These are phyloP conservation scores for Torymus texanus DNA, from an alignment of 2,888 invertebrate species.

Conservation along the genomic window DNA sequence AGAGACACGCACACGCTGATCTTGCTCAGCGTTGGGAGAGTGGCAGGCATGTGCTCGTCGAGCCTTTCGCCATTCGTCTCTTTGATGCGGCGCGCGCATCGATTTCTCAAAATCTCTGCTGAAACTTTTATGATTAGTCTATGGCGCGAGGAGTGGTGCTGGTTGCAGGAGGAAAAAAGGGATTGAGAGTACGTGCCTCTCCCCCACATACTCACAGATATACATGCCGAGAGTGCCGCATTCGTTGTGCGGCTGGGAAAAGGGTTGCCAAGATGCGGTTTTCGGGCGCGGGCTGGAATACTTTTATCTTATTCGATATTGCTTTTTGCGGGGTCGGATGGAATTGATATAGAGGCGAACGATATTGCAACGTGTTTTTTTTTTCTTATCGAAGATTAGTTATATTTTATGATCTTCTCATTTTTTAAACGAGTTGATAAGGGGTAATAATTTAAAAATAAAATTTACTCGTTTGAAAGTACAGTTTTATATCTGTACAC, in stretches of 20 bases:
- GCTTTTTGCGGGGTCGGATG: neutral
- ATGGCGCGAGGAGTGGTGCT: neutral
- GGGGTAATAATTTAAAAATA: no score
- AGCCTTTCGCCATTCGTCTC: conserved; percentile 17
- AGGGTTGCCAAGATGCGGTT: conserved; percentile 19
- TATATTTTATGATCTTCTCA: no score
- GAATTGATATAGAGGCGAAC: neutral
- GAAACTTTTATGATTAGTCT: conserved; percentile 53
- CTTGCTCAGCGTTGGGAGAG: neutral
- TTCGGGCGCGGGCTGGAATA: conserved; percentile 4
- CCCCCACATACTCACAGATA: no score
- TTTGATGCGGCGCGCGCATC: conserved; percentile 46
- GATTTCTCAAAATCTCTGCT: conserved; percentile 40
- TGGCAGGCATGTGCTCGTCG: neutral
- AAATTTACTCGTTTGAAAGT: no score
- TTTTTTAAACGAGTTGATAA: no score
- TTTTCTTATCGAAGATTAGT: no score
- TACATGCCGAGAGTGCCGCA: conserved; percentile 14
- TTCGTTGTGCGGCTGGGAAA: conserved; percentile 8
- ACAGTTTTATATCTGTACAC: no score
- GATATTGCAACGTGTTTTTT: neutral
- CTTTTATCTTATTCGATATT: neutral
- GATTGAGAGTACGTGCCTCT: neutral
- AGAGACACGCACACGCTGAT: neutral
- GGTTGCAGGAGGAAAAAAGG: neutral